Evolutionary conservation across 2,113 vertebrate species (phyloP).

Genomic region (Manacus vitellinus): DNA sequence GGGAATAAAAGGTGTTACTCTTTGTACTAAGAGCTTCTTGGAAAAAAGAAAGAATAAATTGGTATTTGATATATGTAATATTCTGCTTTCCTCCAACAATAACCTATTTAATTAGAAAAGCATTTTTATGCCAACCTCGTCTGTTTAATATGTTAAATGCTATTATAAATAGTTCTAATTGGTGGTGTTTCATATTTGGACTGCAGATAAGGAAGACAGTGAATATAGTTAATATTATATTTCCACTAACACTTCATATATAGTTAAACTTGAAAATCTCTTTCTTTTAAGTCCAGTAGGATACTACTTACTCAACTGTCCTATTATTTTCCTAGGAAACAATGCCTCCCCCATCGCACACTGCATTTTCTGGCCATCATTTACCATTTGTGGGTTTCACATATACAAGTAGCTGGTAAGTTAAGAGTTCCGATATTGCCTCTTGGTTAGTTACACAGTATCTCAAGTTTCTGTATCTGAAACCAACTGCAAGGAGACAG

Average conservation of each 20-base stretch:
- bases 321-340: conserved; percentile 84
- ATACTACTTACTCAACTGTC: conserved; percentile 1
- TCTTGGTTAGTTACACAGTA: neutral
- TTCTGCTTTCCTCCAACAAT: neutral
- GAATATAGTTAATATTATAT: neutral
- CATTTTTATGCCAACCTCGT: neutral
- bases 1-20: neutral
- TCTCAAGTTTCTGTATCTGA: neutral
- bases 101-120: neutral
- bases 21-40: neutral
- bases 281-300: neutral
- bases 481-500: neutral
- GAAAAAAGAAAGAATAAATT: neutral
- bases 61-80: neutral
- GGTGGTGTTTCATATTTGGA: neutral
- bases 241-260: neutral
- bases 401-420: conserved; percentile 98
- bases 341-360: conserved; percentile 95
- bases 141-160: neutral
- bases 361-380: conserved; percentile 97
- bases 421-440: neutral
- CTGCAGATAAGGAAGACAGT: neutral
- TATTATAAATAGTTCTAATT: neutral
- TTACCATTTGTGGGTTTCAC: conserved; percentile 98
- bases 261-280: neutral